These are phyloP conservation scores for Marcusenius ussheri DNA, from an alignment of 2,113 vertebrate species.

Conservation along the genomic window DNA sequence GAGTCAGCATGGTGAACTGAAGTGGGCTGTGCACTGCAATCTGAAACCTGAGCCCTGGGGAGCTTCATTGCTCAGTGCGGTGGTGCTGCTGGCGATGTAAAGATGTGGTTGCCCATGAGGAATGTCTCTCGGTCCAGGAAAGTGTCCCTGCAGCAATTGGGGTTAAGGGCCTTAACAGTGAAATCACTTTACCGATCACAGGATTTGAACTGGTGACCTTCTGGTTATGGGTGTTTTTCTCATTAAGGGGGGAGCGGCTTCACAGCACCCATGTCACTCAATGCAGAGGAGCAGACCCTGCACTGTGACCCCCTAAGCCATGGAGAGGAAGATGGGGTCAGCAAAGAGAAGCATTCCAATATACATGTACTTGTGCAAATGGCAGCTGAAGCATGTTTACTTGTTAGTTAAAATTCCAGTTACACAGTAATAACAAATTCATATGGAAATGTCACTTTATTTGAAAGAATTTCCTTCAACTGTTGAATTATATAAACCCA, in stretches of 20 bases:
- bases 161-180: neutral
- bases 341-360: neutral
- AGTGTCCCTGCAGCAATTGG: neutral
- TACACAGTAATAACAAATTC: neutral
- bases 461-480: neutral
- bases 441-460: neutral
- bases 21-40: neutral
- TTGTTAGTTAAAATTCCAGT: neutral
- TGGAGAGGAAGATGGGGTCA: neutral
- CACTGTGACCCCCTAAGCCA: neutral
- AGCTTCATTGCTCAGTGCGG: neutral
- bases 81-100: neutral
- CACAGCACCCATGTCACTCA: neutral
- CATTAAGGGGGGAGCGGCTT: neutral
- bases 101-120: neutral
- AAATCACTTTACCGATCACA: neutral
- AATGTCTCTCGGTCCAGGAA: neutral
- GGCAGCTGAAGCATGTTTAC: neutral
- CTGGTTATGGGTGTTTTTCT: neutral
- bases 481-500: slow-evolving; percentile 9
- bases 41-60: neutral
- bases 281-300: neutral
- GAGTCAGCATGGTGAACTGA: neutral
- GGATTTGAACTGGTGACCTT: neutral
- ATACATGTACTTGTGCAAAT: neutral